Base-by-base conservation (phyloP, 2,797 vertebrate species). In the Nannoperca obscura region DNA sequence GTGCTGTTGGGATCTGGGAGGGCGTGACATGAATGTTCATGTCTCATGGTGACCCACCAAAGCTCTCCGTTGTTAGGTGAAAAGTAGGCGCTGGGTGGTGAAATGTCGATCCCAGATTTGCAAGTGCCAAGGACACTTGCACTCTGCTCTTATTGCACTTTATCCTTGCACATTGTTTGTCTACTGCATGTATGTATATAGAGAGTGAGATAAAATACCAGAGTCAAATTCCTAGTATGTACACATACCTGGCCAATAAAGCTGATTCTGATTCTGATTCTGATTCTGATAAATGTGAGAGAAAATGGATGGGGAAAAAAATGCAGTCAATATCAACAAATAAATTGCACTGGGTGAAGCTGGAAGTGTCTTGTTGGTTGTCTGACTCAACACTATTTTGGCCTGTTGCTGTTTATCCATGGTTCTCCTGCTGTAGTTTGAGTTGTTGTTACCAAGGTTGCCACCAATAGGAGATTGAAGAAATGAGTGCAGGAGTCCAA, bases 391-490 rank as follows among this genome's bases (percentile, higher is more conserved):
- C 27, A 40, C 11, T 49, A 36, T 34, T 22, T 34, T 22, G 11
- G 44, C n/a, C 4, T 50, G 7, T 38, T 50, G 47, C 38, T 42
- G 24, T 11, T 62, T n/a, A 27, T 27, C 24, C 2, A 27, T 30
- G 7, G 5, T 27, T 46, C 17, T 68, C 32, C 22, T 53, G 27
- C 17, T 74, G 34, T 63, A 47, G 44, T 34, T 27, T 57, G 15
- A 44, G 34, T 46, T 34, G 19, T 61, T 71, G 34, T 72, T 72
- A 15, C 22, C 34, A 50, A 19, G 53, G 22, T 44, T 24, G 8
- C 40, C 36, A 63, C 4, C 11, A 46, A 14, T 2, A 44, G 32
- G 20, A 27, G 15, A 52, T 27, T 19, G 36, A 38, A 38, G 8
- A 38, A 71, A 53, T 66, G 30, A 61, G 11, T 17, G 1, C n/a